These are phyloP conservation scores for Microctenopoma lineatum DNA, from an alignment of 2,797 vertebrate species.

Conservation along the genomic window DNA sequence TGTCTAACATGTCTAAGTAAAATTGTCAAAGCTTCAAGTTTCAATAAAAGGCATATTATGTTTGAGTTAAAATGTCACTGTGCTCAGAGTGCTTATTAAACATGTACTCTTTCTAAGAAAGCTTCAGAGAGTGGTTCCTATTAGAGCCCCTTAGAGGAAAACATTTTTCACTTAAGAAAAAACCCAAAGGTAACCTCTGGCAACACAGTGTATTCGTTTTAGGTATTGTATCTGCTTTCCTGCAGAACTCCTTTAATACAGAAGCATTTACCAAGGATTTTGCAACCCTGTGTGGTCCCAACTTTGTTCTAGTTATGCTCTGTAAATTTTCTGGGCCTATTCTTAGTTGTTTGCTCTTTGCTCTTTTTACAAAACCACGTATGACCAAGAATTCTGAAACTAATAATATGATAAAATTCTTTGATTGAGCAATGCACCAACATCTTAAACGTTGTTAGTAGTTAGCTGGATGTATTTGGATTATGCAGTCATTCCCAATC, in stretches of 20 bases:
- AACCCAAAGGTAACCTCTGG: not conserved
- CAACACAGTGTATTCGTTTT: not conserved
- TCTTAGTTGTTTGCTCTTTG: slow-evolving; percentile 26
- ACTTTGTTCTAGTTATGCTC: slow-evolving; percentile 31
- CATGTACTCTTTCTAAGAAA: slow-evolving; percentile 45
- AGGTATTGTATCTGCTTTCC: not conserved
- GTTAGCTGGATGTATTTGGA: not conserved
- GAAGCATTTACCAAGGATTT: slow-evolving; percentile 25
- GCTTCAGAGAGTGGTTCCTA: slow-evolving; percentile 11
- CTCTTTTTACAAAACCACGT: slow-evolving; percentile 38
- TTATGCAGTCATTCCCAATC: not conserved
- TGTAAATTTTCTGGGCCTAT: slow-evolving; percentile 23
- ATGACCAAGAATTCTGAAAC: slow-evolving; percentile 16
- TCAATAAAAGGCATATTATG: slow-evolving; percentile 38
- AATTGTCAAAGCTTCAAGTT: slow-evolving; percentile 40
- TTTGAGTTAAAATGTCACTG: slow-evolving; percentile 52
- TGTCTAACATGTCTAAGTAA: slow-evolving; percentile 2
- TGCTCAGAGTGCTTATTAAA: slow-evolving; percentile 9
- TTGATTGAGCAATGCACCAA: slow-evolving; percentile 14
- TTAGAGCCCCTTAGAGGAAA: slow-evolving; percentile 51
- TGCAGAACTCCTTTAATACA: slow-evolving; percentile 2
- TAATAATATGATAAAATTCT: slow-evolving; percentile 21
- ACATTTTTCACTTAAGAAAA: not conserved
- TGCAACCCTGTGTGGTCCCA: slow-evolving; percentile 44
- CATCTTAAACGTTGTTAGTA: no score